Base-by-base conservation (phyloP, 1,140 invertebrate genomes). In the Melanaphis sacchari region DNA sequence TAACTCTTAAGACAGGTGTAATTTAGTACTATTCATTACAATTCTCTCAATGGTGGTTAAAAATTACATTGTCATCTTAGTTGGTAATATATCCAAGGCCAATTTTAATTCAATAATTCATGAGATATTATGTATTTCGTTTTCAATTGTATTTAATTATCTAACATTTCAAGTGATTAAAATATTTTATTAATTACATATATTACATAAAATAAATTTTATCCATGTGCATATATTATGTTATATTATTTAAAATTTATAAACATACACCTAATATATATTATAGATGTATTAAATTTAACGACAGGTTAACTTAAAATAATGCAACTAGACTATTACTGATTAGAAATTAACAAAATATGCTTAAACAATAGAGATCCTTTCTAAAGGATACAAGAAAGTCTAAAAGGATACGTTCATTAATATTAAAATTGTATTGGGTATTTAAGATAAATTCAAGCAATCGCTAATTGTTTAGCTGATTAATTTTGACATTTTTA, bases 1-100 rank as follows among this genome's bases (percentile, higher is more conserved):
- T 66, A 41, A 90, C 11, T 91, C 52, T 41, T n/a, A 26, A 76
- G 76, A 82, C 66, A 92, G 43, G 90, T 82, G 90, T 82, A 76
- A 49, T 92, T 82, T 92, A 92, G 24, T 36, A 43, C 36, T 54
- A 54, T 89, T 49, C 31, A 2, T 54, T 38, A 89, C 24, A 49
- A 22, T 24, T 24, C 21, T 26, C 36, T 6, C 36, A 31, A n/a
- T 40, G 1, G 43, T n/a, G 7, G 59, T 91, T 36, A 31, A 38
- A 49, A 36, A 52, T 52, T 81, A 52, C 43, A 92, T 46, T 38
- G 21, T 18, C n/a, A 11, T 26, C 21, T n/a, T 41, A 87, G 41
- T 26, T 59, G 92, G 31, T 49, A 24, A 38, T 22, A 38, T 22
- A 41, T 38, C 21, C 2, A 43, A 8, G 18, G 49, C 43, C 1